These are phyloP conservation scores for Drosophila mettleri DNA, from an alignment of 2,888 invertebrate species.

Conservation along the genomic window DNA sequence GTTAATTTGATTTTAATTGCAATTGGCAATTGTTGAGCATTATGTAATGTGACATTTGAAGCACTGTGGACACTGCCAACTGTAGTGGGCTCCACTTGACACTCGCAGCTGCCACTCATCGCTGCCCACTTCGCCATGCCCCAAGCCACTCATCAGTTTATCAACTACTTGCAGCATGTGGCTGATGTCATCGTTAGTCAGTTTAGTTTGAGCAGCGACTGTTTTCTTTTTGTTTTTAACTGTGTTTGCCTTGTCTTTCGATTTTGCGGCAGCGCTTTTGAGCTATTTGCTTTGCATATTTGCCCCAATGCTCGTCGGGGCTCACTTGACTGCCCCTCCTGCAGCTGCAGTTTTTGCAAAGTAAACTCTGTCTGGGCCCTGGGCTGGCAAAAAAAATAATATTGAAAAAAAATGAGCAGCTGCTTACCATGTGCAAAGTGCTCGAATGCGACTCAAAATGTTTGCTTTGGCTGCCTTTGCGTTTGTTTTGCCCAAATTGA, in stretches of 20 bases:
- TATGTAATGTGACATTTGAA: slow-evolving; percentile 59
- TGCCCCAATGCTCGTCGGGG: slow-evolving; percentile 26
- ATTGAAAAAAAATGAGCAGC: slow-evolving; percentile 37
- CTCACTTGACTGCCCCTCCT: slow-evolving; percentile 30
- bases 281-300: slow-evolving; percentile 63
- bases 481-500: slow-evolving; percentile 39
- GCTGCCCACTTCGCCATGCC: background rate
- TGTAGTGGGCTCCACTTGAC: slow-evolving; percentile 45
- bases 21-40: slow-evolving; percentile 40
- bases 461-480: slow-evolving; percentile 50
- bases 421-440: slow-evolving; percentile 46
- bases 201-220: slow-evolving; percentile 34
- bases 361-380: slow-evolving; percentile 17
- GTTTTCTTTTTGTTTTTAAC: slow-evolving; percentile 21
- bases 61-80: slow-evolving; percentile 21
- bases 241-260: slow-evolving; percentile 37
- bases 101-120: slow-evolving; percentile 37
- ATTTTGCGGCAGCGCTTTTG: slow-evolving; percentile 47
- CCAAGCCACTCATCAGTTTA: slow-evolving; percentile 4
- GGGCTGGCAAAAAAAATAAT: slow-evolving; percentile 2
- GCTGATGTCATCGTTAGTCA: slow-evolving; percentile 56
- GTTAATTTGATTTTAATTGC: slow-evolving; percentile 56
- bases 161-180: slow-evolving; percentile 47
- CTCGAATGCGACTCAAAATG: slow-evolving; percentile 46
- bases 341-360: slow-evolving; percentile 18